phyloP scores from a whole-genome alignment of 2,797 vertebrate species.

The Hypotaenidia philippensis region DNA sequence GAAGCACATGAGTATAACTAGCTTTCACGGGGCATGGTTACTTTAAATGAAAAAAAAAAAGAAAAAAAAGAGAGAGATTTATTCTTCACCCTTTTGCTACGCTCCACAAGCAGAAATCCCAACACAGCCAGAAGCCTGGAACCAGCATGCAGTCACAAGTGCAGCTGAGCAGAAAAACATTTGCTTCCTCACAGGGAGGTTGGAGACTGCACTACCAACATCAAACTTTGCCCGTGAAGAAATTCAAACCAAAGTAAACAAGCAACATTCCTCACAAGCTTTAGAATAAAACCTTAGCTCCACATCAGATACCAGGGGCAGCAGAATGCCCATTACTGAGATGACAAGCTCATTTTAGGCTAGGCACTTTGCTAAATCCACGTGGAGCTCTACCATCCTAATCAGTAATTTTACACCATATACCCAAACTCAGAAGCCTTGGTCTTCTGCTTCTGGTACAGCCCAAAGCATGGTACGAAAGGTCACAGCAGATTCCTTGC shows the following conservation, averaged over 20 bases:
- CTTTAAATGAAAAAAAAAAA: no score
- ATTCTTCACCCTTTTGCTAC: background rate
- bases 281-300: background rate
- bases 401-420: background rate
- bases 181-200: background rate
- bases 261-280: constrained; percentile 29
- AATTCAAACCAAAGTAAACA: constrained; percentile 31
- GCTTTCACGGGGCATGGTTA: background rate
- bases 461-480: background rate
- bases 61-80: background rate
- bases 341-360: background rate
- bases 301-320: background rate
- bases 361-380: background rate
- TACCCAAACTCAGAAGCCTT: background rate
- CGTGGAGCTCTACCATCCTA: background rate
- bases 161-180: background rate
- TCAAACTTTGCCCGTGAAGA: background rate
- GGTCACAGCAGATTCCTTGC: background rate
- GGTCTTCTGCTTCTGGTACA: background rate
- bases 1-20: background rate
- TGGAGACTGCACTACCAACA: background rate
- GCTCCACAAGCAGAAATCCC: background rate
- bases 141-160: background rate
- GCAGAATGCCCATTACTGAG: background rate
- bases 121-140: background rate